Evolutionary conservation across 2,797 vertebrate genomes (phyloP), one percentile per base, ranked within the genome.

Genomic region (Peromyscus nudipes): DNA sequence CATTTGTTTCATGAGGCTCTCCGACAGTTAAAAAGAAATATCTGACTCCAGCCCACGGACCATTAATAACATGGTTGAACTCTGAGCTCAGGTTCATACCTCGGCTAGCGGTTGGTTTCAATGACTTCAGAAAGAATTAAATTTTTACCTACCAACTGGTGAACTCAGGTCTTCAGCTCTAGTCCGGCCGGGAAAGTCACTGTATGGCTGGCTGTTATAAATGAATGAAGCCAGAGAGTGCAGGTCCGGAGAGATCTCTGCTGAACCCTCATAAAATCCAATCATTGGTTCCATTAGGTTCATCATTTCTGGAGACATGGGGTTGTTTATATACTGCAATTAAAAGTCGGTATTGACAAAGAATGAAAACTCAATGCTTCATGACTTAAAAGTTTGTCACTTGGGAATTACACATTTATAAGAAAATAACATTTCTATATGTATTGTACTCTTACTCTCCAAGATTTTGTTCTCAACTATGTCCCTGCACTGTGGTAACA

Each of bases 251-350:
- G 98, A 98, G 82, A 99, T 98, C 85, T 99, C 99, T 91, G 98
- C 99, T 21, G 98, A 98, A 92, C 99, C 99, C 98, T 99, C 99
- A 93, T 98, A 99, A 31, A 99, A 98, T 93, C 96, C 97, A 69
- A 96, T 96, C 96, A 97, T 96, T 94, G 95, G 79, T 98, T 99
- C 96, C 96, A 98, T 64, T 90, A 96, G 67, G 93, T 93, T 96
- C 94, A 97, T 40, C 97, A 95, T 97, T 12, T 98, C 98, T 93
- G 98, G 96, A 96, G 98, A 97, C 64, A 98, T 77, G 49, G 98
- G 98, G 90, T 98, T 96, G 90, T 98, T 96, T 60, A 97, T 87
- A 95, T 98, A 98, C 99, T 99, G 98, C n/a, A 98, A 97, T 60
- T n/a, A 95, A 97, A 98, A 97, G 94, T 9, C 96, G 64, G 29